A percentile compares a stretch with the other conserved stretches of the same genome.
Conservation (phyloP, 2,797 vertebrate species). For the Prunella strophiata region DNA sequence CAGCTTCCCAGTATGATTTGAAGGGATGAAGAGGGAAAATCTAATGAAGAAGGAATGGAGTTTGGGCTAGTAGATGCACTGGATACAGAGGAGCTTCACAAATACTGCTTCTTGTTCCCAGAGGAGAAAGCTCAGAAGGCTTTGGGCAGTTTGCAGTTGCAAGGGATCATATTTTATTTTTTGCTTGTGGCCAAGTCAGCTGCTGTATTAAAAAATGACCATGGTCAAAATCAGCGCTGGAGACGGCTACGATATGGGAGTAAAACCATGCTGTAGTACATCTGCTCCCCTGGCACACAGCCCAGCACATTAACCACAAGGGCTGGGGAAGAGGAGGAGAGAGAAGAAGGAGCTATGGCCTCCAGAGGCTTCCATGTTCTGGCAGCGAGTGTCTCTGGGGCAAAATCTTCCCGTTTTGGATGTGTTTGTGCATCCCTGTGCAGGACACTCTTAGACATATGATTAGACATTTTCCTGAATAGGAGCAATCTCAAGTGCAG, state of each 20-base stretch:
- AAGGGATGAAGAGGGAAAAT: background rate
- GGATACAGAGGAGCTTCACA: background rate
- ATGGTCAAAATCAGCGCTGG: background rate
- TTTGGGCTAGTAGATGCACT: background rate
- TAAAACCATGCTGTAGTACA: background rate
- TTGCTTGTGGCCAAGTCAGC: background rate
- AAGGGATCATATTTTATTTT: background rate
- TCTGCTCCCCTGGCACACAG: slow-evolving; percentile 30
- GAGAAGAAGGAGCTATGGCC: background rate
- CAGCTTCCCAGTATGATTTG: background rate
- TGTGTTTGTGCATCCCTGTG: background rate
- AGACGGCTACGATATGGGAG: background rate
- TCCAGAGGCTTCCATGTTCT: background rate
- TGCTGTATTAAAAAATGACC: background rate
- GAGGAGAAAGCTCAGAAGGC: background rate
- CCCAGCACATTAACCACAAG: background rate
- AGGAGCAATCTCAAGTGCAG: background rate
- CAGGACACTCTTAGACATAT: background rate
- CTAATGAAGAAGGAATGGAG: background rate
- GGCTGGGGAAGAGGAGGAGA: background rate
- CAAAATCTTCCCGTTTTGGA: fast-evolving
- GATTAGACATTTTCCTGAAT: background rate
- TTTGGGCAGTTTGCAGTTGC: background rate
- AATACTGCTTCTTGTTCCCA: background rate
- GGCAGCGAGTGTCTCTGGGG: background rate